phyloP scores from a whole-genome alignment of 2,888 invertebrate genomes.

The Caenorhabditis sp. region DNA sequence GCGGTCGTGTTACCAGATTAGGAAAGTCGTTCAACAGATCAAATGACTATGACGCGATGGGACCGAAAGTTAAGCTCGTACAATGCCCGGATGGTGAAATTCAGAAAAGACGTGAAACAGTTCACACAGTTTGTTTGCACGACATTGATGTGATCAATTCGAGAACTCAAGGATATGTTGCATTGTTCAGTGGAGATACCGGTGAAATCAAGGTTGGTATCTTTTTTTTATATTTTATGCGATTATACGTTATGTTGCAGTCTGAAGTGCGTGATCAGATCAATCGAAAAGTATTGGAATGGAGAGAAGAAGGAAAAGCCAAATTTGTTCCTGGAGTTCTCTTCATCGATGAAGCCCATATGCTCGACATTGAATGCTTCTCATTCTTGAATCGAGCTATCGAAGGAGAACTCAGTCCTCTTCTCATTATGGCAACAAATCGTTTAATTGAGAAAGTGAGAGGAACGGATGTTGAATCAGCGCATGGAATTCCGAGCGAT shows the following conservation, averaged over 20 bases:
- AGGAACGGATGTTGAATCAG: constrained; percentile 90
- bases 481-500: constrained; percentile 97
- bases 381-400: constrained; percentile 95
- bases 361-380: constrained; percentile 99
- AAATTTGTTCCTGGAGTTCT: constrained; percentile 92
- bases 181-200: constrained; percentile 97
- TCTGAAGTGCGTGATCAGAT: constrained; percentile 94
- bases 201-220: constrained; percentile 86
- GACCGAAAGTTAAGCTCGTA: constrained; percentile 83
- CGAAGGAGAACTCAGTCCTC: constrained; percentile 92
- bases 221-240: constrained; percentile 69
- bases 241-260: neutral
- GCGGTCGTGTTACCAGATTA: constrained; percentile 74
- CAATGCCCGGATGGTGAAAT: constrained; percentile 98
- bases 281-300: constrained; percentile 93
- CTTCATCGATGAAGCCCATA: constrained; percentile 78
- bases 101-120: constrained; percentile 89
- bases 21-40: constrained; percentile 93
- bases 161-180: constrained; percentile 88
- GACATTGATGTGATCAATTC: constrained; percentile 99
- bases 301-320: constrained; percentile 98
- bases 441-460: constrained; percentile 80
- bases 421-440: constrained; percentile 98
- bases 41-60: constrained; percentile 96
- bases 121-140: constrained; percentile 97